Conservation (phyloP, 2,113 vertebrate species). For the Rousettus leschenaultii region DNA sequence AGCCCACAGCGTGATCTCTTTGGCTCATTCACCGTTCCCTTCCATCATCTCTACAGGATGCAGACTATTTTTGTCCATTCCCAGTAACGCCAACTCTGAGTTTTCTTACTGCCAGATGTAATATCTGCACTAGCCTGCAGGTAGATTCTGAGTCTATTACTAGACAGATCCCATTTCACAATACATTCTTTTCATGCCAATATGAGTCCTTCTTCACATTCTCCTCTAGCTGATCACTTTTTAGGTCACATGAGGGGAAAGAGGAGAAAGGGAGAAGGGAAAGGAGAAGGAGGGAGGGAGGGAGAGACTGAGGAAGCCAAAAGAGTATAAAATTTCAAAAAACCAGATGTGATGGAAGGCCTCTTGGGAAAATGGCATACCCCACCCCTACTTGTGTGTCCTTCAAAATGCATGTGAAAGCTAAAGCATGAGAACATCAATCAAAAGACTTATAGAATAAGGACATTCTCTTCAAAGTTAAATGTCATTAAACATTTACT, state of each 20-base stretch:
- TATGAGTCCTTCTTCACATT: neutral
- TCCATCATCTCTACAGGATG: neutral
- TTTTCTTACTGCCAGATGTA: neutral
- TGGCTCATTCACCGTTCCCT: neutral
- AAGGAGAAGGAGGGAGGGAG: neutral
- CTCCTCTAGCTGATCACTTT: neutral
- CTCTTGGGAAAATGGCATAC: neutral
- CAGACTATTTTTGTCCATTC: neutral
- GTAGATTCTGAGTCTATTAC: neutral
- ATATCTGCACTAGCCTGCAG: neutral
- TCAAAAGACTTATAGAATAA: neutral
- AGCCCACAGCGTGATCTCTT: neutral
- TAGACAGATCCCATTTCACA: slow-evolving; percentile 17
- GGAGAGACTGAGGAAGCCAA: neutral
- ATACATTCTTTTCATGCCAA: neutral
- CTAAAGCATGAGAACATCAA: neutral
- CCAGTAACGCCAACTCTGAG: neutral
- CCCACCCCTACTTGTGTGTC: neutral
- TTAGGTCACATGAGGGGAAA: neutral
- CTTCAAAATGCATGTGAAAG: neutral
- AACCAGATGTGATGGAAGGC: neutral
- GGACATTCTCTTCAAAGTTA: neutral
- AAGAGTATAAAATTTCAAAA: neutral
- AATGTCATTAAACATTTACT: neutral
- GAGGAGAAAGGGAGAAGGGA: too few species aligned